A percentile compares a stretch with the other conserved stretches of the same genome.
Conservation (phyloP, 2,113 vertebrate genomes). For the Tyrannus savana region DNA sequence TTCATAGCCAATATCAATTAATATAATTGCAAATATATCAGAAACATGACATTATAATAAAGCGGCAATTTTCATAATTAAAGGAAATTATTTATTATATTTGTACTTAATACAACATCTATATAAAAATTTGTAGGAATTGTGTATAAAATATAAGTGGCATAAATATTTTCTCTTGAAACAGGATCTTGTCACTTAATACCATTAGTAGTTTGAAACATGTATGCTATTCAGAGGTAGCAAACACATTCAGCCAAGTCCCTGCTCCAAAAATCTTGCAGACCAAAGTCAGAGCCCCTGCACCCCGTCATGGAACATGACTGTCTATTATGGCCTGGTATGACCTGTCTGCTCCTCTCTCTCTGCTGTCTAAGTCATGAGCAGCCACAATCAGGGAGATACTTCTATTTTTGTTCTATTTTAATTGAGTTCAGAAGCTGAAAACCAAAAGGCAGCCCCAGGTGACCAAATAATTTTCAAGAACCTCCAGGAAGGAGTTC, state of each 20-base stretch:
- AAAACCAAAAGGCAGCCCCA: not conserved
- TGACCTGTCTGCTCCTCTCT: not conserved
- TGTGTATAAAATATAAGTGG: not conserved
- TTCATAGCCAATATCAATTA: not conserved
- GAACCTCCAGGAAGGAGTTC: not conserved
- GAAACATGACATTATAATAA: not conserved
- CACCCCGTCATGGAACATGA: rapidly evolving
- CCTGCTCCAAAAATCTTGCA: not conserved
- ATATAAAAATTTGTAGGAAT: not conserved
- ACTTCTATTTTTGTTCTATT: not conserved
- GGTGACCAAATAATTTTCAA: not conserved
- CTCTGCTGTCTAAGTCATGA: rapidly evolving
- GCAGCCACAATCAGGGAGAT: not conserved
- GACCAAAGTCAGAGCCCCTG: not conserved
- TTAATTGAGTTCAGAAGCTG: not conserved
- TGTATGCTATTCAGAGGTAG: not conserved
- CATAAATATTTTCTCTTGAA: not conserved
- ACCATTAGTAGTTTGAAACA: not conserved
- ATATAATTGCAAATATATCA: not conserved
- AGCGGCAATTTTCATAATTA: not conserved
- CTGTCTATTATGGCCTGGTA: not conserved
- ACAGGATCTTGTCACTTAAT: not conserved
- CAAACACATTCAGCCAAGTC: not conserved
- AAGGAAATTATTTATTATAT: not conserved
- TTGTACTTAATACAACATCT: not conserved